A percentile compares a stretch with the other conserved stretches of the same genome.
phyloP scores from a whole-genome alignment of 2,888 invertebrate species.

The Dilophus febrilis region DNA sequence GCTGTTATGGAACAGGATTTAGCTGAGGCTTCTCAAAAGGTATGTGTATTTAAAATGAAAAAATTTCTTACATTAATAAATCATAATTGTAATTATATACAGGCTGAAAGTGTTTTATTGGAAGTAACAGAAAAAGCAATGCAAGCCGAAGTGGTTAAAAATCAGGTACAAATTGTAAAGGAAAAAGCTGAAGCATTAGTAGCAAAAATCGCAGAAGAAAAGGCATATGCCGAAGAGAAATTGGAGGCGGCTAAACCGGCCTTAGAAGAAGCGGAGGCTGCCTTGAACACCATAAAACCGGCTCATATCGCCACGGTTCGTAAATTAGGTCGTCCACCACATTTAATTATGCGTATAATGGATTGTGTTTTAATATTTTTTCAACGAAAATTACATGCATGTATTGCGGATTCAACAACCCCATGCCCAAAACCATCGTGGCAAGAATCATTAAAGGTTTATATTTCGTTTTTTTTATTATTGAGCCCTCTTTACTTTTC shows the following conservation, averaged over 20 bases:
- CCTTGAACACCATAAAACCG: slow-evolving; percentile 89
- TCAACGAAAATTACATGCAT: slow-evolving; percentile 70
- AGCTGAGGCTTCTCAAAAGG: slow-evolving; percentile 80
- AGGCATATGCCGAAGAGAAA: slow-evolving; percentile 79
- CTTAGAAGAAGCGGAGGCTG: slow-evolving; percentile 85
- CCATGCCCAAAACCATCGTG: slow-evolving; percentile 88
- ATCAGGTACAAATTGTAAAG: slow-evolving; percentile 89
- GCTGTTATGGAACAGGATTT: slow-evolving; percentile 90
- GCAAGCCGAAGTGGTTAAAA: slow-evolving; percentile 90
- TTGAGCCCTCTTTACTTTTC: too few relatives aligned
- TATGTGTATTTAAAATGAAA: slow-evolving; percentile 59
- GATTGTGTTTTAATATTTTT: slow-evolving; percentile 88
- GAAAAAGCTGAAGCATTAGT: slow-evolving; percentile 87
- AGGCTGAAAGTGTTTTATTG: slow-evolving; percentile 69
- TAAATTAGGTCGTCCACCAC: slow-evolving; percentile 87
- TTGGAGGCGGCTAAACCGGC: slow-evolving; percentile 92
- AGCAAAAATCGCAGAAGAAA: slow-evolving; percentile 73
- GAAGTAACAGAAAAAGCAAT: slow-evolving; percentile 87
- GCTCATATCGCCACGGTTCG: slow-evolving; percentile 91
- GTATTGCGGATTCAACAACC: slow-evolving; percentile 58
- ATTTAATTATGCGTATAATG: slow-evolving; percentile 96
- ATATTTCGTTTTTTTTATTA: too few relatives aligned
- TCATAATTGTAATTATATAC: slow-evolving; percentile 18
- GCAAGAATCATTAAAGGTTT: slow-evolving; percentile 83
- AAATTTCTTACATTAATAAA: slow-evolving; percentile 28